phyloP scores from a whole-genome alignment of 2,888 invertebrate genomes.

The Acrobasis suavella region DNA sequence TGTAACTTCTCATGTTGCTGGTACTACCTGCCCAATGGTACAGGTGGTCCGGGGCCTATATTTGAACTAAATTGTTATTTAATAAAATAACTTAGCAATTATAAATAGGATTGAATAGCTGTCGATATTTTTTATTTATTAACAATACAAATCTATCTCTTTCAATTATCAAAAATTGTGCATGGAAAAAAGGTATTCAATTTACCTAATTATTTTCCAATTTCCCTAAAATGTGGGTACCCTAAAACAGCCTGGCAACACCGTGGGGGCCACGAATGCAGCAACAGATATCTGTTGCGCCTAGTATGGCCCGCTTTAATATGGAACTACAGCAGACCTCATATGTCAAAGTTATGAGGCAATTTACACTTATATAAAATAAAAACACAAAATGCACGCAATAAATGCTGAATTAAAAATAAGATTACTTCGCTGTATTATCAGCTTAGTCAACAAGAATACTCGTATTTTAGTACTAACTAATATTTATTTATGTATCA shows the following conservation, averaged over 20 bases:
- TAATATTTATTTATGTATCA: too few relatives aligned
- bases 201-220: background rate
- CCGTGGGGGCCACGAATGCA: slow-evolving; percentile 28
- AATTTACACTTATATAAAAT: background rate
- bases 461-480: too few relatives aligned
- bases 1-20: too few relatives aligned
- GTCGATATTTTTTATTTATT: too few relatives aligned
- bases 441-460: background rate
- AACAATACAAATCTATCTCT: too few relatives aligned
- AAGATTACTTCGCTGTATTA: background rate
- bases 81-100: too few relatives aligned
- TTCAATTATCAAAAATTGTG: too few relatives aligned
- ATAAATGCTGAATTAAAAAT: background rate
- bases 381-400: background rate
- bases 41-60: too few relatives aligned
- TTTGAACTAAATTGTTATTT: too few relatives aligned
- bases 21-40: too few relatives aligned
- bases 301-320: slow-evolving; percentile 40
- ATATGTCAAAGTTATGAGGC: slow-evolving; percentile 40
- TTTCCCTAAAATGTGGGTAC: slow-evolving; percentile 2
- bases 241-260: slow-evolving; percentile 28
- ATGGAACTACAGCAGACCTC: slow-evolving; percentile 38
- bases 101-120: too few relatives aligned
- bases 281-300: slow-evolving; percentile 78
- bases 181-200: background rate